phyloP scores from a whole-genome alignment of 2,113 vertebrate species.

The Sylvia atricapilla region DNA sequence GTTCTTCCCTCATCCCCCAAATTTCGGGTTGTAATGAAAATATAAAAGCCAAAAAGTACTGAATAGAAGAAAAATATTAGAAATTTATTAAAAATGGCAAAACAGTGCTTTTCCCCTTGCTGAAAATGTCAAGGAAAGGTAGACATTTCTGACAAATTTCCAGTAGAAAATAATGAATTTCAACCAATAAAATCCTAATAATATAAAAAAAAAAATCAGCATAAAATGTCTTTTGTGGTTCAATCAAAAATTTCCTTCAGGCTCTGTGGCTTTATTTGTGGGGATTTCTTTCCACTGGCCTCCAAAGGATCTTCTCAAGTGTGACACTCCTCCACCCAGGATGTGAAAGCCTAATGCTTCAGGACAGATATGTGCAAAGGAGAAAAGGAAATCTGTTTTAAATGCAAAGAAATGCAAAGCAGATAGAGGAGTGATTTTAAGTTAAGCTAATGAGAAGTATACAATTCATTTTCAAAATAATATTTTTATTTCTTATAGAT shows the following conservation, averaged over 20 bases:
- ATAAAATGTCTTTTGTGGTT: neutral
- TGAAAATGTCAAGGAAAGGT: neutral
- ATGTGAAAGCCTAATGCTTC: neutral
- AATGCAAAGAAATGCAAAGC: neutral
- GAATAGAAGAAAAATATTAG: neutral
- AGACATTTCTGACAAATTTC: neutral
- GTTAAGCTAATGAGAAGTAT: neutral
- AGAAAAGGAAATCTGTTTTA: neutral
- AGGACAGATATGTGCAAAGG: neutral
- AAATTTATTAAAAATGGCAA: neutral
- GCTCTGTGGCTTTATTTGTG: neutral
- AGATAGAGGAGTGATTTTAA: neutral
- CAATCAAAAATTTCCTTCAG: neutral
- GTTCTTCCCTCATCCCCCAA: neutral
- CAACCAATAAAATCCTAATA: neutral
- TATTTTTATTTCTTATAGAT: neutral
- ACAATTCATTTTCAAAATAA: neutral
- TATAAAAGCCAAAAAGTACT: neutral
- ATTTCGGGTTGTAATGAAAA: neutral
- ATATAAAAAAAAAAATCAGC: neutral
- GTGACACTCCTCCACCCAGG: neutral
- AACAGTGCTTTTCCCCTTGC: neutral
- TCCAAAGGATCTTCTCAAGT: neutral
- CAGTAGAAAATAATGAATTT: neutral
- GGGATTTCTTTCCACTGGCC: neutral